Evolutionary conservation across 2,797 vertebrate species (phyloP).

Genomic region (Oreochromis mossambicus): DNA sequence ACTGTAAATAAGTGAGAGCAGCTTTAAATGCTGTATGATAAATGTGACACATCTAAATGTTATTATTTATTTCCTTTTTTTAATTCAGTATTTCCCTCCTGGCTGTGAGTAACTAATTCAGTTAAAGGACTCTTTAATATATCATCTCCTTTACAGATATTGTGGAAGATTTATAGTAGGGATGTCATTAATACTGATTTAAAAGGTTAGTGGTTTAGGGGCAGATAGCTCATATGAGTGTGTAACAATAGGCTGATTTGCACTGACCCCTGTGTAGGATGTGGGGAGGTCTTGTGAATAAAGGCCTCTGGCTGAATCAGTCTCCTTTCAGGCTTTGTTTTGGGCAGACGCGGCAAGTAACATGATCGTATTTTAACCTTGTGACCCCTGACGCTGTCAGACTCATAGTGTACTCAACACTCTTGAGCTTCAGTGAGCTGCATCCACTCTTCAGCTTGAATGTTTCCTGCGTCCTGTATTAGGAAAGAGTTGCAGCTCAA

Average conservation of each 20-base stretch:
- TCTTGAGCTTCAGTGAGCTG: background rate
- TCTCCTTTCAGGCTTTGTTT: slow-evolving; percentile 28
- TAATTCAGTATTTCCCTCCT: background rate
- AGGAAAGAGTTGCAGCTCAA: background rate
- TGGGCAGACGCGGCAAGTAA: background rate
- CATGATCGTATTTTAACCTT: background rate
- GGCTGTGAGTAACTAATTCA: background rate
- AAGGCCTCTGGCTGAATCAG: background rate
- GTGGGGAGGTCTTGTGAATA: background rate
- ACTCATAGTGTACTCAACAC: background rate
- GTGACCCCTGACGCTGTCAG: background rate
- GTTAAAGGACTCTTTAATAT: background rate
- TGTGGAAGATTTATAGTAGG: background rate
- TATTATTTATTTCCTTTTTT: background rate
- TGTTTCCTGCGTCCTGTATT: background rate
- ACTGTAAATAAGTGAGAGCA: background rate
- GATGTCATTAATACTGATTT: background rate
- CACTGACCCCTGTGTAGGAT: background rate
- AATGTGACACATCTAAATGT: background rate
- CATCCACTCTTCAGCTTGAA: too few species aligned
- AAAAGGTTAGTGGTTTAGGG: background rate
- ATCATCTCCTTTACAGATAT: background rate
- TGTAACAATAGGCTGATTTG: background rate
- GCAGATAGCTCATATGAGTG: background rate
- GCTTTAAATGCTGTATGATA: background rate